Evolutionary conservation across 2,888 invertebrate genomes (phyloP), one percentile per base, ranked within the genome.

Genomic region (Bombyx huttoni): DNA sequence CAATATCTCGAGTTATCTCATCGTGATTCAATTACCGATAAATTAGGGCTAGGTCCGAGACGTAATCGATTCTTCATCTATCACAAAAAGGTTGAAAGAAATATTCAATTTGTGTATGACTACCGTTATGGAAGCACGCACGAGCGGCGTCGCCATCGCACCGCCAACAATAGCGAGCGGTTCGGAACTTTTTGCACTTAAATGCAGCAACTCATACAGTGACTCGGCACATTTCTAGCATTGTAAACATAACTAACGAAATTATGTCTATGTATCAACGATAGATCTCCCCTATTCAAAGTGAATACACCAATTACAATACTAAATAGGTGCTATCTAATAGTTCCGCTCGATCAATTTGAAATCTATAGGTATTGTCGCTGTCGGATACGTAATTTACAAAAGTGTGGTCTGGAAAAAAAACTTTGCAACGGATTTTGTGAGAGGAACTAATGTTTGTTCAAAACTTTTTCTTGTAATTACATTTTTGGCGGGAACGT

Each of bases 121-220:
- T 69, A 76, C 87, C 86, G 85, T 85, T 85, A 85, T 57, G 55
- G 56, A 62, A 68, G 72, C 72, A 78, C 83, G 83, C 83, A 82
- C 84, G 81, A 76, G 56, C 69, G 67, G 63, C 67, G 66, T 61
- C 64, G 58, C 61, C 63, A 57, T 55, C 61, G 61, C 59, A 54
- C 51, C 60, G 51, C 53, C 57, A 52, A 65, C 71, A 71, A 73
- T 65, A 65, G 63, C 58, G 59, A 53, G 54, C 54, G 60, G 68
- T 73, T 68, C 71, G 60, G 64, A 56, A 64, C 68, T 83, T 86
- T 86, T 85, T 86, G 79, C 84, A 81, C 65, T 70, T 63, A 76
- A 78, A 78, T 85, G 83, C 83, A 81, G 69, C 76, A 66, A 68
- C 72, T 68, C 67, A 65, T 66, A 65, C 13, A 59, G 64, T 84